Evolutionary conservation across 1,140 invertebrate genomes (phyloP), one percentile per base, ranked within the genome.

Genomic region (Musca domestica): DNA sequence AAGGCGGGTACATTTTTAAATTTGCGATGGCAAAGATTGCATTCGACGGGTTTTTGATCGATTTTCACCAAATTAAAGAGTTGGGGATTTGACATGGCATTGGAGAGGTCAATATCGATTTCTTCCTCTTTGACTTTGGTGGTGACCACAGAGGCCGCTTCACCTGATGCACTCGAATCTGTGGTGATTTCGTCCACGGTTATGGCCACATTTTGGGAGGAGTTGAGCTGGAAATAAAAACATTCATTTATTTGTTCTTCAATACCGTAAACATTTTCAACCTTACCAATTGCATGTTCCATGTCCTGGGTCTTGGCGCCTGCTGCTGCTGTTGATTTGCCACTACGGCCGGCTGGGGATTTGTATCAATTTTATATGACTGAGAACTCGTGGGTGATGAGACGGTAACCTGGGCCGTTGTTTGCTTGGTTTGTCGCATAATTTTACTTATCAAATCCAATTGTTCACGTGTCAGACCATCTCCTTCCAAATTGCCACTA

Each of bases 1-100:
- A 98, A 87, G 17, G 95, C 96, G 7, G 95, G 94, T 81, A 97
- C 92, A 83, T 98, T 98, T 85, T 98, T 98, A 83, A 98, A 98
- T 82, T 94, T 92, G 61, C 94, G 87, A 82, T 95, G 92, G 81
- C 96, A 98, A 47, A 98, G 87, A 83, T 94, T 95, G 82, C 96
- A 98, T 81, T 95, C 93, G 22, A 96, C 95, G 23, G 93, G 94
- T 78, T 94, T 94, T 17, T 86, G 84, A 69, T 89, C 88, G 25
- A 83, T 76, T 71, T 87, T 83, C 5, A 83, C 74, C 66, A 85
- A 85, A 70, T 83, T 86, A 46, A 81, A 71, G 64, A 80, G 68
- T 67, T 80, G 76, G 49, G 76, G 74, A 73, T 78, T 82, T 5
- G 34, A 41, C 10, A 83, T 78, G 22, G 82, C 71, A 41, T 3